Evolutionary conservation across 2,888 invertebrate species (phyloP).

Genomic region (Drosophila phalerata): DNA sequence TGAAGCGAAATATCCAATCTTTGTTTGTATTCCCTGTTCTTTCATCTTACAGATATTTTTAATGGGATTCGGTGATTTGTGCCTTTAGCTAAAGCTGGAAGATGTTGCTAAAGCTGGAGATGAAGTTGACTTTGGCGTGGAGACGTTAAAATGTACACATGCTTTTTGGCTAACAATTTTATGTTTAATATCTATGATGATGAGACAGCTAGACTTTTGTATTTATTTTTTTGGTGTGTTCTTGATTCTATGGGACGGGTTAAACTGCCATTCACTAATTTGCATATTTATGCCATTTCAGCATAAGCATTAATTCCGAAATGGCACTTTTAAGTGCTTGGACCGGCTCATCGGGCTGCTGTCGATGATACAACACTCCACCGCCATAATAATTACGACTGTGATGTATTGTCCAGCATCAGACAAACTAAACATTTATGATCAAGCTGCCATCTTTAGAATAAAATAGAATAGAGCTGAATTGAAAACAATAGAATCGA

Average conservation of each 20-base stretch:
- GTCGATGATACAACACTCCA: slow-evolving; percentile 31
- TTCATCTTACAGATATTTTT: slow-evolving; percentile 32
- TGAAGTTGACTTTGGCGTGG: slow-evolving; percentile 39
- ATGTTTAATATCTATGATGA: slow-evolving; percentile 67
- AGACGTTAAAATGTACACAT: slow-evolving; percentile 54
- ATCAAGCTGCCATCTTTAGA: slow-evolving; percentile 28
- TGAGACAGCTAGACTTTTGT: slow-evolving; percentile 46
- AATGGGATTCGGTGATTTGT: slow-evolving; percentile 58
- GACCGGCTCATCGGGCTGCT: slow-evolving; percentile 65
- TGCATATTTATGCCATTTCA: slow-evolving; percentile 77
- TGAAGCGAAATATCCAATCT: slow-evolving; percentile 14
- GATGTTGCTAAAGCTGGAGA: slow-evolving; percentile 2
- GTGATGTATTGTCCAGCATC: slow-evolving; percentile 61
- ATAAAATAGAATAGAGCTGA: slow-evolving; percentile 17
- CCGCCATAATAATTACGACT: slow-evolving; percentile 51
- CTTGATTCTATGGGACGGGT: slow-evolving; percentile 63
- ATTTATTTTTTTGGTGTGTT: slow-evolving; percentile 48
- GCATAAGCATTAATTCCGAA: slow-evolving; percentile 75
- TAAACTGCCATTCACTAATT: slow-evolving; percentile 79
- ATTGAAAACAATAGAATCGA: slow-evolving; percentile 30
- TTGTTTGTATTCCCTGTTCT: slow-evolving; percentile 20
- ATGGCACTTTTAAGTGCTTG: slow-evolving; percentile 79
- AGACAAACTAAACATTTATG: slow-evolving; percentile 51
- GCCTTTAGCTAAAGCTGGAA: slow-evolving; percentile 9
- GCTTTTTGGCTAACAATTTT: slow-evolving; percentile 46